Conservation (phyloP, 30 jellyfish, hydroid and myxozoan species). For the Pseudorhiza aurosa region DNA sequence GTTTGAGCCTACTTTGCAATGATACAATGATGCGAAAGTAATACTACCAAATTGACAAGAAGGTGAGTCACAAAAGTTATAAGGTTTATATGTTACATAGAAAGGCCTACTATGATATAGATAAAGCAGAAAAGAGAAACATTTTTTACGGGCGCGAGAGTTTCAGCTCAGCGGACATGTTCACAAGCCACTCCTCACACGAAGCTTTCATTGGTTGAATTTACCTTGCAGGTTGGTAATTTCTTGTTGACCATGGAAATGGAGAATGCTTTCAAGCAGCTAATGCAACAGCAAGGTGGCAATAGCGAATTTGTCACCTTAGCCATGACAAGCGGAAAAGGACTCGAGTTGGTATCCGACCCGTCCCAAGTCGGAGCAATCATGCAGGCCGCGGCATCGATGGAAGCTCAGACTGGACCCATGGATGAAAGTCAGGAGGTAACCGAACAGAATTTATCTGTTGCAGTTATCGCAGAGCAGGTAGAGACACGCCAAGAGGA, state of each 20-base stretch:
- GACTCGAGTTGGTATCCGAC: slow-evolving; percentile 65
- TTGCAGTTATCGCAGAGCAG: background rate
- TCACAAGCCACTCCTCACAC: background rate
- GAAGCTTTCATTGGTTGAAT: background rate
- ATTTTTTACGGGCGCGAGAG: no score
- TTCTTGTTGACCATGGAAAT: slow-evolving; percentile 52
- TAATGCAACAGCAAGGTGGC: slow-evolving; percentile 70
- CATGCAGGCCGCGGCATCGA: slow-evolving; percentile 66
- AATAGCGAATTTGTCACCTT: slow-evolving; percentile 59
- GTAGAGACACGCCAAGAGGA: no score
- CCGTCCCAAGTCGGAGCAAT: slow-evolving; percentile 70
- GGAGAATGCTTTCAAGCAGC: slow-evolving; percentile 74
- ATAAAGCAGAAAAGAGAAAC: no score
- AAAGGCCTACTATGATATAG: no score
- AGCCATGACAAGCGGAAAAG: slow-evolving; percentile 69
- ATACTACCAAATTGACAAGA: no score
- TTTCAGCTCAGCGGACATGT: background rate
- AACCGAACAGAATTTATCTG: background rate
- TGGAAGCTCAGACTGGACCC: slow-evolving; percentile 10
- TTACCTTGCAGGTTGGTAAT: slow-evolving; percentile 46
- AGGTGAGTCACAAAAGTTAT: no score
- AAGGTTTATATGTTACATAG: no score
- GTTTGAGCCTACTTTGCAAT: no score
- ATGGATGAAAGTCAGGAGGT: background rate
- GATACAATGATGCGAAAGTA: no score